These are phyloP conservation scores for Nephrotoma flavescens DNA, from an alignment of 2,888 invertebrate genomes.

Conservation along the genomic window DNA sequence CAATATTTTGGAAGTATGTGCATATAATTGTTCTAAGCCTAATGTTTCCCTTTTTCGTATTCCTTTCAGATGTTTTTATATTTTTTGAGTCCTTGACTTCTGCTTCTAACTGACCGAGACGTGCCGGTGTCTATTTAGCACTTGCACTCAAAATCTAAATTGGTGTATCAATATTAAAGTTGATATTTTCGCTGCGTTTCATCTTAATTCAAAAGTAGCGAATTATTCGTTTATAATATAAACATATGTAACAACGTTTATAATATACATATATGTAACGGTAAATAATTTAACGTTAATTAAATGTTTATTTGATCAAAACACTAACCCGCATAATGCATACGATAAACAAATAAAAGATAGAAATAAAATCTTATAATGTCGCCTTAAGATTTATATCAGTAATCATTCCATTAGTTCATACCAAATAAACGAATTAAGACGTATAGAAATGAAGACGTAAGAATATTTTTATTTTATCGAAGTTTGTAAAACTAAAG, in stretches of 20 bases:
- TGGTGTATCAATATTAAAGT: too few relatives aligned
- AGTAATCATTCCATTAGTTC: background rate
- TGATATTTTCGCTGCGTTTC: too few relatives aligned
- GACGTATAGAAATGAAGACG: background rate
- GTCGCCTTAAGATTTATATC: background rate
- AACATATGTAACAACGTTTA: too few relatives aligned
- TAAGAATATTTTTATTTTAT: background rate
- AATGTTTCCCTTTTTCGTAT: too few relatives aligned
- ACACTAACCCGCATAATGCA: background rate
- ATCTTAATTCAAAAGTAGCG: too few relatives aligned
- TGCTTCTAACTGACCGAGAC: too few relatives aligned
- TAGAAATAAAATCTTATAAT: background rate
- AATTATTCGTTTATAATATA: background rate
- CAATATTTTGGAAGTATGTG: too few relatives aligned
- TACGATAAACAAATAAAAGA: background rate
- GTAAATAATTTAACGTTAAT: background rate
- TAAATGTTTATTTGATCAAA: background rate
- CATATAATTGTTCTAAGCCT: too few relatives aligned
- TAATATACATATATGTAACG: background rate
- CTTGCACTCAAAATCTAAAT: too few relatives aligned
- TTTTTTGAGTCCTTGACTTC: too few relatives aligned
- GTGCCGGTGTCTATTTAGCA: too few relatives aligned
- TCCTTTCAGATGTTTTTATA: too few relatives aligned
- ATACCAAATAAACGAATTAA: background rate
- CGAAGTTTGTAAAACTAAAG: background rate